Base-by-base conservation (phyloP, 2,113 vertebrate species). In the Alces alces region DNA sequence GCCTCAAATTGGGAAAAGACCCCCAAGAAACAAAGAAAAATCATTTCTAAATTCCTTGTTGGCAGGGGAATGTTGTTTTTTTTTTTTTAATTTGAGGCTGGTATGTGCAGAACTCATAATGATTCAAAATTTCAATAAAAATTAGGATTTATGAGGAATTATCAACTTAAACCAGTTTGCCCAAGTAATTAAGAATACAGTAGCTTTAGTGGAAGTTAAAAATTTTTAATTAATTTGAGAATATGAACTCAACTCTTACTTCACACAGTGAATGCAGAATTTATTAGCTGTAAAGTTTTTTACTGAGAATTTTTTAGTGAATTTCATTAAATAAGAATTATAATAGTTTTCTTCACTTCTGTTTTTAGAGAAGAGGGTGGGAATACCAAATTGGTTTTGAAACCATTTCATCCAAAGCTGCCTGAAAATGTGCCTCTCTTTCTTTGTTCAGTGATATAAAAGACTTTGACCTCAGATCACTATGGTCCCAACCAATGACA, bases 221-320 rank as follows among this genome's bases (percentile, higher is more conserved):
- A 82, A 25, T n/a, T 89, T 95, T 91, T 58, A 78, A 82, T 97
- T 96, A 83, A 97, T 96, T 96, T 94, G 33, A 33, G 60, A 93
- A 95, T 43, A 86, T 16, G 12, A 82, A 90, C 25, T 87, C 54
- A 78, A 45, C 57, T 78, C 9, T 82, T 50, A 39, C n/a, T 86
- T 66, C 80, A 43, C 17, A 57, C 10, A 61, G 10, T 70, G 19
- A 95, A 73, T 76, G 16, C 79, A 19, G 66, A 70, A 66, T 82
- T 64, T 95, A 16, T 86, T 61, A 15, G n/a, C 30, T 82, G 2
- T 61, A 36, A 96, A 93, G 3, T 9, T 70, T 57, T 70, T 73
- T 61, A 58, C 23, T 61, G 89, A 45, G 33, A 76, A 27, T 45
- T 54, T 54, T 92, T 58, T 61, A 73, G 25, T 25, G 61, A 66